These are phyloP conservation scores for Mustelus asterias DNA, from an alignment of 2,113 vertebrate species.

Conservation along the genomic window DNA sequence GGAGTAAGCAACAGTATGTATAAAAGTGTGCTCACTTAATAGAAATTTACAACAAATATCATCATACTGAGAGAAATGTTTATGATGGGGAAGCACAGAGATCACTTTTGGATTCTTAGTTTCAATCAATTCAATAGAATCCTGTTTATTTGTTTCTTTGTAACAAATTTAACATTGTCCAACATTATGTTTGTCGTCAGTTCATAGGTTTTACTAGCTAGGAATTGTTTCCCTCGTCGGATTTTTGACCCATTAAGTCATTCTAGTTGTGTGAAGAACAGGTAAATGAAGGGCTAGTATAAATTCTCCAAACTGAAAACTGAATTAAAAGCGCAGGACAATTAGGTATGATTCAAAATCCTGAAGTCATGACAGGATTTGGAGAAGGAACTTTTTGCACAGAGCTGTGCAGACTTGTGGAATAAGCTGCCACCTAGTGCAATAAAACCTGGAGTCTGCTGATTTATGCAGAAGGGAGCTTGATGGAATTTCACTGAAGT, in stretches of 20 bases:
- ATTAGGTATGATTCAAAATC: not conserved
- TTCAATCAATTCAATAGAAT: not conserved
- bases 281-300: not conserved
- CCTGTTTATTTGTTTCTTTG: not conserved
- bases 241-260: not conserved
- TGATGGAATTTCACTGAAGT: not conserved
- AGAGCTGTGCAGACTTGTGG: constrained; percentile 5
- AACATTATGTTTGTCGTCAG: not conserved
- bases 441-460: constrained; percentile 16
- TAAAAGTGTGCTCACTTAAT: not conserved
- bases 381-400: not conserved
- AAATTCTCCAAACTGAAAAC: constrained; percentile 17
- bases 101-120: not conserved
- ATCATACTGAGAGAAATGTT: not conserved
- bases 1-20: not conserved
- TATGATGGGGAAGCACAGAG: not conserved
- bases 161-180: not conserved
- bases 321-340: not conserved
- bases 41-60: not conserved
- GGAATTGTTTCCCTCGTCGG: not conserved
- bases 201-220: not conserved
- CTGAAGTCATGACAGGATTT: not conserved
- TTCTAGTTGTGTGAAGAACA: not conserved
- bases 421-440: constrained; percentile 30
- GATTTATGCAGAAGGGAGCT: not conserved